Evolutionary conservation across 1,140 invertebrate species (phyloP).

Genomic region (Papilio xuthus): DNA sequence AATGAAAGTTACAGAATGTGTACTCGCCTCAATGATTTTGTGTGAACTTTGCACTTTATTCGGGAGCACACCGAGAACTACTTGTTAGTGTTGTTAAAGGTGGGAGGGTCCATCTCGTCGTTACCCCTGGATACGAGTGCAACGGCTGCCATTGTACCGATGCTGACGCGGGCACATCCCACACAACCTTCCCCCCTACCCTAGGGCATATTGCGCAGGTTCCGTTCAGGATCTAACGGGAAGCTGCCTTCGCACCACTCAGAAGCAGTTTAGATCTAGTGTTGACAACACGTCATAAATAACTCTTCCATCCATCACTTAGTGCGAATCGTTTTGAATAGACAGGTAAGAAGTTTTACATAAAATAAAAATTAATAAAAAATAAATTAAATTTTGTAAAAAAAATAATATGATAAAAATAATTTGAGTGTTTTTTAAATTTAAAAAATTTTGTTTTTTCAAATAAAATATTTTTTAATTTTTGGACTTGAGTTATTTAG

Average conservation of each 20-base stretch:
- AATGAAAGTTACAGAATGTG: not conserved
- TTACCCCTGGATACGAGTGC: slow-evolving; percentile 16
- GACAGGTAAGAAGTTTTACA: not conserved
- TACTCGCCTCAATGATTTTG: not conserved
- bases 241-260: not conserved
- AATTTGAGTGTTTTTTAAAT: too few species aligned
- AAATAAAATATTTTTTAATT: too few species aligned
- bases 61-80: not conserved
- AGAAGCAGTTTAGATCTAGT: not conserved
- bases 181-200: slow-evolving; percentile 23
- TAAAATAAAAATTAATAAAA: not conserved
- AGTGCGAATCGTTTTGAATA: not conserved
- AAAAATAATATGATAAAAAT: too few species aligned
- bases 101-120: slow-evolving; percentile 14
- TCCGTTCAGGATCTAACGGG: slow-evolving; percentile 19
- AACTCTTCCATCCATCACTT: not conserved
- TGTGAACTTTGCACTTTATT: not conserved
- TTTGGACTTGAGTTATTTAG: too few species aligned
- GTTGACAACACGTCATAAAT: slow-evolving; percentile 16
- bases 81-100: not conserved
- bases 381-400: not conserved
- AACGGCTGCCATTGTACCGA: slow-evolving; percentile 23
- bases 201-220: slow-evolving; percentile 29
- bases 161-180: slow-evolving; percentile 19
- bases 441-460: too few species aligned